phyloP scores from a whole-genome alignment of 2,113 vertebrate species.

The Bungarus multicinctus region DNA sequence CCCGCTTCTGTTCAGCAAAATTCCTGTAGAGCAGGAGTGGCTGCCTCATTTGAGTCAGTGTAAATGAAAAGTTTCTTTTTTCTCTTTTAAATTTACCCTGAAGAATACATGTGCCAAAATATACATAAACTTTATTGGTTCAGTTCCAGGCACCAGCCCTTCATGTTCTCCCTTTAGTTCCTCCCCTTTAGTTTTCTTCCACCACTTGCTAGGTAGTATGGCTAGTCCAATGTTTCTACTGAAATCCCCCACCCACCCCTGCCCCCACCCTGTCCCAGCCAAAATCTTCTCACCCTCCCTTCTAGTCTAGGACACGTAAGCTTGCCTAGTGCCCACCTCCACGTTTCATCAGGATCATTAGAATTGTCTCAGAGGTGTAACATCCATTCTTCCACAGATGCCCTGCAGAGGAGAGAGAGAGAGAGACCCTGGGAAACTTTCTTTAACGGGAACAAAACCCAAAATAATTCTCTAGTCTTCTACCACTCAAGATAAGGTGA shows the following conservation, averaged over 20 bases:
- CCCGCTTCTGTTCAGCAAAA: constrained; percentile 20
- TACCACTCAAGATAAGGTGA: constrained; percentile 17
- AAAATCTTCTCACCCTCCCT: constrained; percentile 60
- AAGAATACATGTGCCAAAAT: constrained; percentile 11
- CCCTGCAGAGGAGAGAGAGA: constrained; percentile 52
- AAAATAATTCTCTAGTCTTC: constrained; percentile 15
- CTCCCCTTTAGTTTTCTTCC: neutral
- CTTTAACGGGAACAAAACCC: constrained; percentile 11
- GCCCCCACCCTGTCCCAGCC: constrained; percentile 22
- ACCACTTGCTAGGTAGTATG: neutral
- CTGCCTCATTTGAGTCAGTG: neutral
- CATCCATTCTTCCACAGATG: constrained; percentile 49
- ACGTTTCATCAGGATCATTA: constrained; percentile 45
- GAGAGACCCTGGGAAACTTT: constrained; percentile 19
- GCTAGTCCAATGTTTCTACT: constrained; percentile 2
- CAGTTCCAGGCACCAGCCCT: neutral
- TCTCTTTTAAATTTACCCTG: neutral
- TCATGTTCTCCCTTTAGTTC: neutral
- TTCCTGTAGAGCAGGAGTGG: neutral
- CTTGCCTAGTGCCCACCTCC: constrained; percentile 60
- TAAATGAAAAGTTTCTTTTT: constrained; percentile 23
- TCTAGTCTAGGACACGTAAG: constrained; percentile 31
- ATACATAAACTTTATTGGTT: neutral
- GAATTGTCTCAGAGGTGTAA: constrained; percentile 43
- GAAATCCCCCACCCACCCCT: constrained; percentile 6